Evolutionary conservation across 2,888 invertebrate species (phyloP).

Genomic region (Auanema freiburgensis): DNA sequence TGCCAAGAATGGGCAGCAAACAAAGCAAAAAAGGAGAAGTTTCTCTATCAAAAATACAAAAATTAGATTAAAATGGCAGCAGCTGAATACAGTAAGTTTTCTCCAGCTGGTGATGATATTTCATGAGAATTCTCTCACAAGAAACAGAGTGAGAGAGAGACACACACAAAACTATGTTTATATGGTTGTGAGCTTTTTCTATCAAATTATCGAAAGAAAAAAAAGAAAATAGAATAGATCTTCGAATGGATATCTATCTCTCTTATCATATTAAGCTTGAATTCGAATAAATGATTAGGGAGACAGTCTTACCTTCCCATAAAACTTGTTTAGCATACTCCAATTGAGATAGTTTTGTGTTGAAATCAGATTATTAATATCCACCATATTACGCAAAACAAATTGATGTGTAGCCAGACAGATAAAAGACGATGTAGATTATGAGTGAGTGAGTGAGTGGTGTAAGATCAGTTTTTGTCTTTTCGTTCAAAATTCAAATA

Average conservation of each 20-base stretch:
- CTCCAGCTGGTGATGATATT: too few species aligned
- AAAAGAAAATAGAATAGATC: neutral
- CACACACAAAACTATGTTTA: neutral
- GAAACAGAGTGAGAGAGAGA: too few species aligned
- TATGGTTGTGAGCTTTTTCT: neutral
- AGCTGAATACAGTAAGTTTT: too few species aligned
- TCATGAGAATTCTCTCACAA: too few species aligned
- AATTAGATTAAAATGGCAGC: too few species aligned
- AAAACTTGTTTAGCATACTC: constrained; percentile 50
- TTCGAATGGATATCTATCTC: constrained; percentile 5
- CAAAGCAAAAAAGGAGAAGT: too few species aligned
- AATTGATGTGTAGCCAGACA: too few species aligned
- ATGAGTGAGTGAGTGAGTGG: neutral
- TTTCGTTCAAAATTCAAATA: neutral
- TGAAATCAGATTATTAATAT: constrained; percentile 38
- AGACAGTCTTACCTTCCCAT: constrained; percentile 33
- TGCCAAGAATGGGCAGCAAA: too few species aligned
- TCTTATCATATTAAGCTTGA: constrained; percentile 7
- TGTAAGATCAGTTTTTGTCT: too few species aligned
- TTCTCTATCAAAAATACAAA: too few species aligned
- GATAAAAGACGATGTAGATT: too few species aligned
- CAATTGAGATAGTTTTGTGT: constrained; percentile 51
- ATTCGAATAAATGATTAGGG: constrained; percentile 2
- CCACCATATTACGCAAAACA: constrained; percentile 20
- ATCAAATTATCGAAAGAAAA: too few species aligned